phyloP scores from a whole-genome alignment of 2,113 vertebrate species.

The Ailuropoda melanoleuca region DNA sequence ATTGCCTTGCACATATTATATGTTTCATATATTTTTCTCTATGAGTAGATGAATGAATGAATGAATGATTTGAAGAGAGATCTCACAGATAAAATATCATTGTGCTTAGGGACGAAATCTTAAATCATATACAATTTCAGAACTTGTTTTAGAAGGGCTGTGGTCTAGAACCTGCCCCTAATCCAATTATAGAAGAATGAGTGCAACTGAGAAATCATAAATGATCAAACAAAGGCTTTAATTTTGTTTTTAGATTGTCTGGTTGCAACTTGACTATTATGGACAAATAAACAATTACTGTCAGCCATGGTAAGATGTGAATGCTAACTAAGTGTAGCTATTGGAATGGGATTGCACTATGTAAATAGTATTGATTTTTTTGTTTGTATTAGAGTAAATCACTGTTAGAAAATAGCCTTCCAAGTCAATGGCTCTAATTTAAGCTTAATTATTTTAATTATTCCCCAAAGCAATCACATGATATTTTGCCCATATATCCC shows the following conservation, averaged over 20 bases:
- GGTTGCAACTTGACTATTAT: conserved; percentile 47
- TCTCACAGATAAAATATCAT: conserved; percentile 66
- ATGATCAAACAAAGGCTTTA: conserved; percentile 44
- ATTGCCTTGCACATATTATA: not conserved
- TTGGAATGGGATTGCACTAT: conserved; percentile 61
- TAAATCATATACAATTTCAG: conserved; percentile 70
- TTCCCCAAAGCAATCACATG: conserved; percentile 26
- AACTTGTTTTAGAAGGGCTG: conserved; percentile 21
- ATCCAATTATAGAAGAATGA: conserved; percentile 76
- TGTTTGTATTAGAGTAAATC: conserved; percentile 64
- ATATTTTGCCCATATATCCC: not conserved
- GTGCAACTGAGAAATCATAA: conserved; percentile 58
- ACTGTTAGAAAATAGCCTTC: conserved; percentile 62
- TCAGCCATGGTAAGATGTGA: conserved; percentile 37
- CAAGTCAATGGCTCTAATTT: conserved; percentile 50
- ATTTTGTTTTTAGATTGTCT: conserved; percentile 74
- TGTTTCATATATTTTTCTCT: not conserved
- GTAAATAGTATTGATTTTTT: conserved; percentile 56
- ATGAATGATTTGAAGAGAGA: not conserved
- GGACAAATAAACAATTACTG: conserved; percentile 52
- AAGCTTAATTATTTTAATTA: conserved; percentile 73
- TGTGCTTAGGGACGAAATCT: not conserved
- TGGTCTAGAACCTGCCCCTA: conserved; percentile 57
- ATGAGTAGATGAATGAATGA: not conserved
- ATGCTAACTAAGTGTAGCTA: conserved; percentile 28